phyloP scores from a whole-genome alignment of 1,140 invertebrate species.

The Plutomurus gul region DNA sequence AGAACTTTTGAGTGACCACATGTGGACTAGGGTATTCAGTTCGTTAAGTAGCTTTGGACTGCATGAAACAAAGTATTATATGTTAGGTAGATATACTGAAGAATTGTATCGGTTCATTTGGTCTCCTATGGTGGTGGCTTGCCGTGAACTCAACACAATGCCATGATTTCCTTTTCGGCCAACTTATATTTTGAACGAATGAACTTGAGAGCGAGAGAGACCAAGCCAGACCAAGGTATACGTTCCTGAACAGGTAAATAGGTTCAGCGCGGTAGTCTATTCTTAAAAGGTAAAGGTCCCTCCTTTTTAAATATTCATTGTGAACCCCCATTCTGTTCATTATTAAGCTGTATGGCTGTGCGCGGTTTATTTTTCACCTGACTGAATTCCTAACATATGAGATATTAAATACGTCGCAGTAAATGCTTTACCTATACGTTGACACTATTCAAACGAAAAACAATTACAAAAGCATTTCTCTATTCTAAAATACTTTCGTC shows the following conservation, averaged over 20 bases:
- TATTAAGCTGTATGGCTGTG: conserved; percentile 2
- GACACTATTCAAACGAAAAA: too few species aligned
- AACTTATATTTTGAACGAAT: too few species aligned
- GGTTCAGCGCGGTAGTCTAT: too few species aligned
- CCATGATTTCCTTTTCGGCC: too few species aligned
- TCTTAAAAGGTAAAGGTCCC: not conserved
- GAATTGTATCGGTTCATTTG: too few species aligned
- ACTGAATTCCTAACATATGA: not conserved
- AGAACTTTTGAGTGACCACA: not conserved
- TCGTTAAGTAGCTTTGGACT: not conserved
- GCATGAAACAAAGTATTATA: not conserved
- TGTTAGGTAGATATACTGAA: too few species aligned
- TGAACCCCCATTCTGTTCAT: not conserved
- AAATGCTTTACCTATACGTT: not conserved
- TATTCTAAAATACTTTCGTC: too few species aligned
- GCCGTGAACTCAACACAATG: too few species aligned
- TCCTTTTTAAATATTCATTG: not conserved
- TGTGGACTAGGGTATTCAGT: not conserved
- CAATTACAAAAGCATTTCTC: not conserved
- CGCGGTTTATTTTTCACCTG: conserved; percentile 20
- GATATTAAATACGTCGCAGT: not conserved
- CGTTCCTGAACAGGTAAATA: too few species aligned
- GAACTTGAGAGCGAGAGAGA: too few species aligned
- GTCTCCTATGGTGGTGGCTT: too few species aligned
- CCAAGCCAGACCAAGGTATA: too few species aligned